phyloP scores from a whole-genome alignment of 1,140 invertebrate species.

The Parasteatoda tepidariorum region DNA sequence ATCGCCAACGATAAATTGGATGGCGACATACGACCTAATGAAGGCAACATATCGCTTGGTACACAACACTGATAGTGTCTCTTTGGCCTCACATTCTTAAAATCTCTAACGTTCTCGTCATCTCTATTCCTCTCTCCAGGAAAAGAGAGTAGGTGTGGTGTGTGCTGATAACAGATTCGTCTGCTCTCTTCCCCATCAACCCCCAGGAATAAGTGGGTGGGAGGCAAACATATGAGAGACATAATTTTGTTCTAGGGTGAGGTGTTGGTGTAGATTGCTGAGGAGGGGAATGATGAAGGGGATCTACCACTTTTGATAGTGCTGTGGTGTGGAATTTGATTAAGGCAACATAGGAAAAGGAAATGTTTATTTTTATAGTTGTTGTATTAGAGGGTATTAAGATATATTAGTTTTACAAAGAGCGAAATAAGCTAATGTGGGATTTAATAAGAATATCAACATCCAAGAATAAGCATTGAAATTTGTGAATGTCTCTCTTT shows the following conservation, averaged over 20 bases:
- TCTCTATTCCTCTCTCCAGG: neutral
- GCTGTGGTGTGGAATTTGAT: neutral
- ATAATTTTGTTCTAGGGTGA: neutral
- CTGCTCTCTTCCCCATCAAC: neutral
- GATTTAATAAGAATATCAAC: no score
- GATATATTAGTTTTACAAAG: neutral
- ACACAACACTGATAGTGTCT: slow-evolving; percentile 31
- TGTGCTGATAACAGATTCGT: slow-evolving; percentile 12
- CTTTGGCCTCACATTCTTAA: slow-evolving; percentile 18
- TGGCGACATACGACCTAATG: slow-evolving; percentile 42
- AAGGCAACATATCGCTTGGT: slow-evolving; percentile 44
- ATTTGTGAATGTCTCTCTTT: no score
- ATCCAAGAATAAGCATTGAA: no score
- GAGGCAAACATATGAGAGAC: neutral
- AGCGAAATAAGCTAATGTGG: no score
- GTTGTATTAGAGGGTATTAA: neutral
- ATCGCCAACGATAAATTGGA: slow-evolving; percentile 17
- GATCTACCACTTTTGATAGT: no score
- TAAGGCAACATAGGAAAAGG: neutral
- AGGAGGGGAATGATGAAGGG: neutral
- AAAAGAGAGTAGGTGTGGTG: slow-evolving; percentile 29
- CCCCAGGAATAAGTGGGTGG: neutral
- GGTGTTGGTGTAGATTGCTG: neutral
- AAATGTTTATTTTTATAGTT: neutral
- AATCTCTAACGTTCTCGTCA: neutral